Percentiles rank a stretch among this genome's conserved stretches.
These are phyloP conservation scores for Caerostris extrusa DNA, from an alignment of 1,140 invertebrate species.

Conservation along the genomic window DNA sequence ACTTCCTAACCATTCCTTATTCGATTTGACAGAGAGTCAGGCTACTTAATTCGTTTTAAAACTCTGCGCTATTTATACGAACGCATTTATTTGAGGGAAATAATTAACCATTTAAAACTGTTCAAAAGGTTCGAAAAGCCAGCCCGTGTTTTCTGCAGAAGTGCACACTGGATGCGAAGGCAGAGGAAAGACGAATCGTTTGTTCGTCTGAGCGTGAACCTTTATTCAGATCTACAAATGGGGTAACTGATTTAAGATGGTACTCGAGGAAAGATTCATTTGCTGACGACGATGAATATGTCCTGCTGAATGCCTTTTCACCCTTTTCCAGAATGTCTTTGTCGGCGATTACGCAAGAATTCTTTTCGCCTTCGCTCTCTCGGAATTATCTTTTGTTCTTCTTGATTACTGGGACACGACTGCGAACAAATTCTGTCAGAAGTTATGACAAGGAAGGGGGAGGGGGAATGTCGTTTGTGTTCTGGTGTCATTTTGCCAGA, in stretches of 20 bases:
- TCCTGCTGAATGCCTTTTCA: background rate
- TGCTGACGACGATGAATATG: constrained; percentile 42
- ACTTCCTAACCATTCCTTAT: background rate
- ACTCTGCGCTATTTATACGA: too few species aligned
- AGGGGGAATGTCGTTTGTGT: background rate
- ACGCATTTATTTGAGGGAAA: background rate
- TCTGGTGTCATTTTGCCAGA: background rate
- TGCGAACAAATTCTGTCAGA: background rate
- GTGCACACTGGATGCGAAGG: background rate
- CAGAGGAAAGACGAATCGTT: background rate
- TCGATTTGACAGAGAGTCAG: background rate
- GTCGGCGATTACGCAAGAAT: constrained; percentile 2
- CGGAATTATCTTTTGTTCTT: constrained; percentile 28
- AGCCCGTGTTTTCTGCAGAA: background rate
- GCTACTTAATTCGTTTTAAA: background rate
- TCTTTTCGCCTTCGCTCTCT: background rate
- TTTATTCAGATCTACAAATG: background rate
- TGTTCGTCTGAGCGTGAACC: background rate
- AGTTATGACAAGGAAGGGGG: background rate
- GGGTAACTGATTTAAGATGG: background rate
- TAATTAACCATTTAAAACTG: constrained; percentile 30
- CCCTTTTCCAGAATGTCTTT: background rate
- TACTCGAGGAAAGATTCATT: background rate
- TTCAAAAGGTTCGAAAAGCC: background rate
- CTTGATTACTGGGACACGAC: too few species aligned